Percentiles rank a stretch among this genome's conserved stretches.
Conservation (phyloP, 2,113 vertebrate genomes). For the Apistogramma diplotaenia region DNA sequence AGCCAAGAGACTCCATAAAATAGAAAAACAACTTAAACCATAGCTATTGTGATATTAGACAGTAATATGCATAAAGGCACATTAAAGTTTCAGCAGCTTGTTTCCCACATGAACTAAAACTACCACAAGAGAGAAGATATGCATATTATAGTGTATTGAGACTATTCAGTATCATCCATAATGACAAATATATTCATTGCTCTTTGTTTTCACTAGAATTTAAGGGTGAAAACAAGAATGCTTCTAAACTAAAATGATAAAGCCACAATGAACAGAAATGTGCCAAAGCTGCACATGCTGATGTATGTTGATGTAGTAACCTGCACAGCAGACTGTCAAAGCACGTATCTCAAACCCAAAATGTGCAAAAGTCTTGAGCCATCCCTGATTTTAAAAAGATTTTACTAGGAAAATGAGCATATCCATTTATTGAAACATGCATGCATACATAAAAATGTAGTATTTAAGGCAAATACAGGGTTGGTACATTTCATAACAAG, state of each 20-base stretch:
- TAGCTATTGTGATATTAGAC: not conserved
- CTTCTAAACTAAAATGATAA: not conserved
- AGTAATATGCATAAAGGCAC: not conserved
- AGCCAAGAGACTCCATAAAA: not conserved
- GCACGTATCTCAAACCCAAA: not conserved
- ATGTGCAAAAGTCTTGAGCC: not conserved
- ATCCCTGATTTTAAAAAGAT: not conserved
- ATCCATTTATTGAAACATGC: not conserved
- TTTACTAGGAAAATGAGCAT: not conserved
- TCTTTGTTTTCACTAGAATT: not conserved
- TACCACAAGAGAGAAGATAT: not conserved
- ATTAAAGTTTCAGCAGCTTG: not conserved
- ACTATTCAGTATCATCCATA: not conserved
- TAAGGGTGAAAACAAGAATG: not conserved
- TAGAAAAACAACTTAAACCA: not conserved
- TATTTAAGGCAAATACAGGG: not conserved
- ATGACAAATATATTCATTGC: not conserved
- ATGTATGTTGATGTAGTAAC: accelerated
- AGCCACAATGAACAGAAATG: not conserved
- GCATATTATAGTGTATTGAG: not conserved
- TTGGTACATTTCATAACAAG: not conserved
- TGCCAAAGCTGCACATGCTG: not conserved
- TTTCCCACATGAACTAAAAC: not conserved
- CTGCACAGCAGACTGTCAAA: not conserved
- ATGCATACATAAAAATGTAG: not conserved